These are phyloP conservation scores for Addax nasomaculatus DNA, from an alignment of 2,113 vertebrate genomes.

Conservation along the genomic window DNA sequence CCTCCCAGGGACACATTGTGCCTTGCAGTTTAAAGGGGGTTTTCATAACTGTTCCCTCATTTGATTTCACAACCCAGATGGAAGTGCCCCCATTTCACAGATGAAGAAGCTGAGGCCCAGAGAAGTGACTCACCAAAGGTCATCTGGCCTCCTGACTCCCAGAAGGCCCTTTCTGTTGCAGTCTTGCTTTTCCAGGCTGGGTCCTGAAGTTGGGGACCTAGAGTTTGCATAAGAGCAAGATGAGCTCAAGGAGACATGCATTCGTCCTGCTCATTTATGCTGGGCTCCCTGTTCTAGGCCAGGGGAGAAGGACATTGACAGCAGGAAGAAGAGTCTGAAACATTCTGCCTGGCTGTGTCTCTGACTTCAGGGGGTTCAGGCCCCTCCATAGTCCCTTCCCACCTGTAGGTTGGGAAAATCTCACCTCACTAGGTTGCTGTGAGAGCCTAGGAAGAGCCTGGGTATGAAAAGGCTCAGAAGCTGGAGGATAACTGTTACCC, in stretches of 20 bases:
- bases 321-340: background rate
- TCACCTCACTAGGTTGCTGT: background rate
- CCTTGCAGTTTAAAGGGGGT: background rate
- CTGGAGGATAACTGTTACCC: background rate
- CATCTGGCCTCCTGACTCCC: background rate
- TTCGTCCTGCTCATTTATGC: rapidly evolving
- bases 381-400: background rate
- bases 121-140: background rate
- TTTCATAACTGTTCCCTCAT: background rate
- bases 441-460: background rate
- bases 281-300: background rate
- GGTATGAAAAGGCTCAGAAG: background rate
- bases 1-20: background rate
- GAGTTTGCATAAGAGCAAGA: background rate
- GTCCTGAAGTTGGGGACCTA: background rate
- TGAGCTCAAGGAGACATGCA: background rate
- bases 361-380: background rate
- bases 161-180: background rate
- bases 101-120: background rate
- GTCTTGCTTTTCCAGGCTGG: background rate
- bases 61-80: background rate
- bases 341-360: background rate
- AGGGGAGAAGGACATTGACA: background rate
- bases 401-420: background rate
- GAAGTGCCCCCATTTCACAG: background rate